Base-by-base conservation (phyloP, 2,113 vertebrate genomes). In the Chloebia gouldiae region DNA sequence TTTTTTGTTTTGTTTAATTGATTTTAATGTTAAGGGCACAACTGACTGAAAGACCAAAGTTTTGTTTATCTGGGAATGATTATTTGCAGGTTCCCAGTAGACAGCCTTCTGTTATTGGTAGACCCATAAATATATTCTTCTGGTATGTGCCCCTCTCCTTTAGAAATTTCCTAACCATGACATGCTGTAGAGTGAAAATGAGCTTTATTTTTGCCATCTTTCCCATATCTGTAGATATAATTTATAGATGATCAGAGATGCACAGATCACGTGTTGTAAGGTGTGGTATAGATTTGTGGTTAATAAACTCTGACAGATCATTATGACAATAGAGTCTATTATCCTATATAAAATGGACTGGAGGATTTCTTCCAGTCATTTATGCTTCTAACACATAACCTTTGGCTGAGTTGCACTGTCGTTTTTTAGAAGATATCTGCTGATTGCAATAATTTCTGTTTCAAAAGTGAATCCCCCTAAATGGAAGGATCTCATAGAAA, bases 401-500 rank as follows among this genome's bases (percentile, higher is more conserved):
- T 95, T 79, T 90, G 33, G 13, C 39, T 91, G 56, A 81, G 60
- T 39, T 40, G 13, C 16, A 33, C 33, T 2, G 11, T 65, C 10
- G 0, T 35, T 83, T 77, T 86, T 78, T 40, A 60, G 50, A 88
- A 63, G 35, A 23, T 85, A 61, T 83, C n/a, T 88, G 24, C 39
- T 84, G 50, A 78, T 94, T 91, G 45, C 69, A 90, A 68, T 90
- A 82, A 77, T 35, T 89, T 42, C 57, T 76, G 24, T 89, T 90
- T 92, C 90, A 68, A 87, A 95, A 95, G 40, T 49, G 42, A 93
- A 86, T 27, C 24, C 20, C 22, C 7, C 60, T 88, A 86, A 90
- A 59, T 88, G 77, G 92, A 92, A 79, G 45, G 49, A 66, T 93
- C 82, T 90, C 64, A 35, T n/a, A 83, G 71, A 72, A 82, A 90